Percentiles rank a stretch among this genome's conserved stretches.
Evolutionary conservation across 2,797 vertebrate species (phyloP).

Genomic region (Cygnus olor): DNA sequence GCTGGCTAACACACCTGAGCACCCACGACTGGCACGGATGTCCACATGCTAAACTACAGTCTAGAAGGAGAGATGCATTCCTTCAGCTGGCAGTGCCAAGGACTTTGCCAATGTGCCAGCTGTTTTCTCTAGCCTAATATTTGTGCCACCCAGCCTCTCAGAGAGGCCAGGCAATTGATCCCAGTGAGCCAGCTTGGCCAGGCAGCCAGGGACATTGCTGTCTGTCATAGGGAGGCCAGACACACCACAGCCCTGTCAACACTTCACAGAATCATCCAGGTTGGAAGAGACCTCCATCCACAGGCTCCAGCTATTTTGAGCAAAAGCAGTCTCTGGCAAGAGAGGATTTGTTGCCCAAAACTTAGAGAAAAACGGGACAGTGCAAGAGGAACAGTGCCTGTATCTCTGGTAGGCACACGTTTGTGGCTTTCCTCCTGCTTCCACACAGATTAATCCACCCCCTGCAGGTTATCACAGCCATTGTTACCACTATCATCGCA

Average conservation of each 20-base stretch:
- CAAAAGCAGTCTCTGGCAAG: too few species aligned
- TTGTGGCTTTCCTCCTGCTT: too few species aligned
- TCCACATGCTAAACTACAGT: not conserved
- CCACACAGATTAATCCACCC: not conserved
- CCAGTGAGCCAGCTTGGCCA: not conserved
- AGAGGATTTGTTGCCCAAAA: not conserved
- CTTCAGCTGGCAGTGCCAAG: not conserved
- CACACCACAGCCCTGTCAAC: not conserved
- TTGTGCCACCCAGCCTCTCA: not conserved
- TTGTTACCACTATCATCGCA: not conserved
- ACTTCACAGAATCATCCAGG: too few species aligned
- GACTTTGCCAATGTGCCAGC: not conserved
- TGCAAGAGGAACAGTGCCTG: not conserved
- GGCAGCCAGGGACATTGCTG: not conserved
- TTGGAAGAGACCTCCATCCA: not conserved
- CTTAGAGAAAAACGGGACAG: not conserved
- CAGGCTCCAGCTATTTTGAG: not conserved
- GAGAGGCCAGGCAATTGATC: not conserved
- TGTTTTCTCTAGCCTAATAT: not conserved
- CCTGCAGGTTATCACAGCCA: not conserved
- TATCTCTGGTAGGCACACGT: not conserved
- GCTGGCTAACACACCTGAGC: rapidly evolving
- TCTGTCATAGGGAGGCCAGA: not conserved
- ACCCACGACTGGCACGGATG: too few species aligned
- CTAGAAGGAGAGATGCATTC: not conserved